Evolutionary conservation across 2,888 invertebrate genomes (phyloP).

Genomic region (Sinhomidia bicolor): DNA sequence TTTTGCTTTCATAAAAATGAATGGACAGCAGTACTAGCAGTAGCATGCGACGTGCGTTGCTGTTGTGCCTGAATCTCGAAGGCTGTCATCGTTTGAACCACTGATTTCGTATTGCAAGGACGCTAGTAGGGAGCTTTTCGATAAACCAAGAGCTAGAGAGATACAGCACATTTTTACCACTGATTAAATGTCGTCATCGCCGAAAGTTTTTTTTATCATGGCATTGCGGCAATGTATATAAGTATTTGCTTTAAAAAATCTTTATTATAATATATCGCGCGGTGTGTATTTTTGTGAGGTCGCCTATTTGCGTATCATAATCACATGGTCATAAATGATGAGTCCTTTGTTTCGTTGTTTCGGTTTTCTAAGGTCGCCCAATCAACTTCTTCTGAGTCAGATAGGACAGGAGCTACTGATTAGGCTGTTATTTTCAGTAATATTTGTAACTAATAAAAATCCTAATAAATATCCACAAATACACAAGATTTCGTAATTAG

Average conservation of each 20-base stretch:
- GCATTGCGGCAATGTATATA: not conserved
- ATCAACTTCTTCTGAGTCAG: constrained; percentile 10
- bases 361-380: constrained; percentile 49
- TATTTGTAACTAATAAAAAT: too few species aligned
- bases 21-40: too few species aligned
- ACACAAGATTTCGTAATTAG: not conserved
- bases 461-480: not conserved
- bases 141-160: not conserved
- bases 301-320: constrained; percentile 1
- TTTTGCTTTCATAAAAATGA: constrained; percentile 38
- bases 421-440: not conserved
- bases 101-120: constrained; percentile 6
- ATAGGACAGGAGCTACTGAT: not conserved
- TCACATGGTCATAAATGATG: not conserved
- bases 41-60: constrained; percentile 34
- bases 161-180: not conserved
- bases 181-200: constrained; percentile 39
- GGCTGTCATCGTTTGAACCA: constrained; percentile 45
- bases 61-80: constrained; percentile 56
- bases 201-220: constrained; percentile 54
- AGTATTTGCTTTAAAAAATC: not conserved
- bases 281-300: constrained; percentile 41
- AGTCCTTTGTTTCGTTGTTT: constrained; percentile 29
- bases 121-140: not conserved
- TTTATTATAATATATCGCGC: not conserved